These are phyloP conservation scores for Rhizomys pruinosus DNA, from an alignment of 2,113 vertebrate genomes.

Conservation along the genomic window DNA sequence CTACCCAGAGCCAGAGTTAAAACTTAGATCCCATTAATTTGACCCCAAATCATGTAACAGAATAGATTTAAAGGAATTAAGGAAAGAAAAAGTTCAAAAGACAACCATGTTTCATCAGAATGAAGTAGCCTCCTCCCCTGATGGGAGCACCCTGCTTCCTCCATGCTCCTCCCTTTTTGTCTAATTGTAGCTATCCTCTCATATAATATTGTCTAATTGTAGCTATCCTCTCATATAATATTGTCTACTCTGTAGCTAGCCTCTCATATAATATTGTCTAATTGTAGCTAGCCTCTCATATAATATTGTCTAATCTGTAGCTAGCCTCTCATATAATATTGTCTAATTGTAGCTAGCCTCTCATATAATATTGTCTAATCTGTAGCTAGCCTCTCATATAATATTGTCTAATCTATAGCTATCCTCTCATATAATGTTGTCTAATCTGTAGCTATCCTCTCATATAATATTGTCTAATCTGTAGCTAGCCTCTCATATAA, in stretches of 20 bases:
- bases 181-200: background rate
- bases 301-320: background rate
- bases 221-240: background rate
- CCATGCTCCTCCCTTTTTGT: no score
- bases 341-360: background rate
- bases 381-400: background rate
- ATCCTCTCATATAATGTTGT: background rate
- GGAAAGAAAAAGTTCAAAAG: background rate
- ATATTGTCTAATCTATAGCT: background rate
- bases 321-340: background rate
- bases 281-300: background rate
- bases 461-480: no score
- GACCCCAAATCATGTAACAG: background rate
- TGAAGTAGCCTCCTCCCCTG: background rate
- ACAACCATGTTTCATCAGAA: background rate
- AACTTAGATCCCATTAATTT: background rate
- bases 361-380: no score
- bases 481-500: background rate
- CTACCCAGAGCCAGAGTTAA: background rate
- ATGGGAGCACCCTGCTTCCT: background rate
- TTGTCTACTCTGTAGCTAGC: background rate
- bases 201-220: no score
- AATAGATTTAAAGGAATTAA: background rate
- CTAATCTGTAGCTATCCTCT: background rate
- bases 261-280: no score